These are phyloP conservation scores for Bursaphelenchus mucronatus DNA, from an alignment of 1,140 invertebrate genomes.

Conservation along the genomic window DNA sequence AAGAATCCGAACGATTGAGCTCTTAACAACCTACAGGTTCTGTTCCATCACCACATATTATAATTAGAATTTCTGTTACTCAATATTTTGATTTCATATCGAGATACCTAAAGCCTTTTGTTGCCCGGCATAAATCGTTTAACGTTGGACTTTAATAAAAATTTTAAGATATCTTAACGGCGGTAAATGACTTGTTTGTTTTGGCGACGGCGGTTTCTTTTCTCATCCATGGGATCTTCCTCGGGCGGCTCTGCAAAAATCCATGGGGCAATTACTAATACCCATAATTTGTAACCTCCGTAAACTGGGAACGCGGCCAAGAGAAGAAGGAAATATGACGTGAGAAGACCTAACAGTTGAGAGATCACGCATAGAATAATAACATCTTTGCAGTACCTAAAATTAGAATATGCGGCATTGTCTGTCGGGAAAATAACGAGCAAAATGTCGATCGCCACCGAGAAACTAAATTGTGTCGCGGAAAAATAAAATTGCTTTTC, in stretches of 20 bases:
- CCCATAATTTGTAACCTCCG: constrained; percentile 52
- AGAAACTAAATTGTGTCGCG: too few species aligned
- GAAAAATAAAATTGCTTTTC: too few species aligned
- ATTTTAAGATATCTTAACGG: constrained; percentile 4
- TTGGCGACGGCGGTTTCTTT: constrained; percentile 39
- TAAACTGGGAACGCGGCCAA: constrained; percentile 46
- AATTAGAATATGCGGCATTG: too few species aligned
- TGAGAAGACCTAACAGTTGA: constrained; percentile 49
- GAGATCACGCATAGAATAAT: constrained; percentile 46
- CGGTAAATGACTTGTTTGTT: constrained; percentile 34
- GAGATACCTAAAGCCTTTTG: too few species aligned
- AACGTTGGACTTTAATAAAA: background rate
- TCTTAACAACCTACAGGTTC: too few species aligned
- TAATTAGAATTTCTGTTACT: too few species aligned
- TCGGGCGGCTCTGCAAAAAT: constrained; percentile 45
- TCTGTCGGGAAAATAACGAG: too few species aligned
- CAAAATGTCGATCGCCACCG: too few species aligned
- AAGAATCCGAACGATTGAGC: background rate
- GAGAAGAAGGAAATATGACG: constrained; percentile 44
- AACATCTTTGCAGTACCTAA: constrained; percentile 55
- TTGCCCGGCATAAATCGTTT: too few species aligned
- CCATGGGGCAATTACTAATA: constrained; percentile 49
- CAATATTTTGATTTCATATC: too few species aligned
- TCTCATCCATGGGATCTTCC: constrained; percentile 40
- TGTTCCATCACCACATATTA: too few species aligned